Percentiles rank a stretch among this genome's conserved stretches.
Conservation (phyloP, 2,797 vertebrate genomes). For the Harpagifer antarcticus region DNA sequence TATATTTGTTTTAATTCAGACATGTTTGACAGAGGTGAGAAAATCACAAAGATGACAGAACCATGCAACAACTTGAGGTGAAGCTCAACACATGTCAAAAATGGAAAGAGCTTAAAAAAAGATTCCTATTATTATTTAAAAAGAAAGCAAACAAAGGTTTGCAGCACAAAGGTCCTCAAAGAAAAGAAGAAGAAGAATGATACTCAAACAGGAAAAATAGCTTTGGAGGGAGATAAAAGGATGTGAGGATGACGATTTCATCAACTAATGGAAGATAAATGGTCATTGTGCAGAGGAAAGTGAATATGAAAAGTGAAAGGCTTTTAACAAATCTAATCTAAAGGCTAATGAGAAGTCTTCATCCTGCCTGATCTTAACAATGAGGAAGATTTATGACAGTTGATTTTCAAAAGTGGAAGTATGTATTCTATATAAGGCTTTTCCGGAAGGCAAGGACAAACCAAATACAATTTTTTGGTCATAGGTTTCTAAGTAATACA, state of each 20-base stretch:
- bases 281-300: neutral
- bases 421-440: too few species aligned
- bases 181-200: neutral
- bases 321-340: neutral
- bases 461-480: too few species aligned
- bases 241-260: too few species aligned
- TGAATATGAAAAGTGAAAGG: neutral
- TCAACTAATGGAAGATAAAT: too few species aligned
- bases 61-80: neutral
- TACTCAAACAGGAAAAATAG: neutral
- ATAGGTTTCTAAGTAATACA: too few species aligned
- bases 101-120: neutral
- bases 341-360: neutral
- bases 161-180: neutral
- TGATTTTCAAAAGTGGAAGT: too few species aligned
- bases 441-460: too few species aligned
- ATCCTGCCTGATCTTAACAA: neutral
- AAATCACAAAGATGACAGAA: conserved; percentile 13
- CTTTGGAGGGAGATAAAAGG: neutral
- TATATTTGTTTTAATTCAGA: neutral
- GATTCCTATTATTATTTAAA: neutral
- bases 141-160: conserved; percentile 1
- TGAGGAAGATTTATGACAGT: neutral
- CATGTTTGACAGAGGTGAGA: neutral
- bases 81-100: neutral